A percentile compares a stretch with the other conserved stretches of the same genome.
Conservation (phyloP, 2,797 vertebrate genomes). For the Anguilla megastoma region DNA sequence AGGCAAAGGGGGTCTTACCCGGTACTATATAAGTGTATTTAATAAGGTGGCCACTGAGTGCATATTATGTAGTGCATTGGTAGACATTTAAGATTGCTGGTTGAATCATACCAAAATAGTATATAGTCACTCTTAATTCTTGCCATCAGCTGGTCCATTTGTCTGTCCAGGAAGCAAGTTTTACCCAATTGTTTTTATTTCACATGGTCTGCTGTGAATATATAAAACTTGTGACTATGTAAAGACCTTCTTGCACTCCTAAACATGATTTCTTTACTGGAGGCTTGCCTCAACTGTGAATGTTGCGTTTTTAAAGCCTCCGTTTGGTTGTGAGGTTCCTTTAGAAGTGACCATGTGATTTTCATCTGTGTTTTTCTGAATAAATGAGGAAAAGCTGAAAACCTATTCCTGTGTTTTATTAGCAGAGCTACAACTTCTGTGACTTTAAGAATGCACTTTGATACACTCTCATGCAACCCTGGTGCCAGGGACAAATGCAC, state of each 20-base stretch:
- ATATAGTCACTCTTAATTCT: not conserved
- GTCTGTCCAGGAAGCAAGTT: not conserved
- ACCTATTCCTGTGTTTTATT: slow-evolving; percentile 2
- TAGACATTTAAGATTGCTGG: not conserved
- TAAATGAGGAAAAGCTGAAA: slow-evolving; percentile 48
- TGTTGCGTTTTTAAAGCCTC: slow-evolving; percentile 12
- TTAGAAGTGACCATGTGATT: slow-evolving; percentile 47
- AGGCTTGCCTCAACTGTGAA: not conserved
- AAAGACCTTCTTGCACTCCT: not conserved
- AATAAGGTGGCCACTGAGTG: no score
- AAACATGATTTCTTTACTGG: not conserved
- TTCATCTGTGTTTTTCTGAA: slow-evolving; percentile 53
- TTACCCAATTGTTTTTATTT: not conserved
- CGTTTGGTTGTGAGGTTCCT: slow-evolving; percentile 31
- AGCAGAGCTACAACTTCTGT: not conserved
- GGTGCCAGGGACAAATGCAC: not conserved
- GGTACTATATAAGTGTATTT: no score
- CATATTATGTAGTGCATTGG: not conserved
- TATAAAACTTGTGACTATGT: not conserved
- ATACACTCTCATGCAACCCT: not conserved
- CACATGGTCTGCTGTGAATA: not conserved
- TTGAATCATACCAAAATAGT: not conserved
- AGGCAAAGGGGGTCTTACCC: no score
- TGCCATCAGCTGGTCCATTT: not conserved
- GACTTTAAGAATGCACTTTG: not conserved